phyloP scores from a whole-genome alignment of 2,888 invertebrate species.

The Tenthredo mesomela region DNA sequence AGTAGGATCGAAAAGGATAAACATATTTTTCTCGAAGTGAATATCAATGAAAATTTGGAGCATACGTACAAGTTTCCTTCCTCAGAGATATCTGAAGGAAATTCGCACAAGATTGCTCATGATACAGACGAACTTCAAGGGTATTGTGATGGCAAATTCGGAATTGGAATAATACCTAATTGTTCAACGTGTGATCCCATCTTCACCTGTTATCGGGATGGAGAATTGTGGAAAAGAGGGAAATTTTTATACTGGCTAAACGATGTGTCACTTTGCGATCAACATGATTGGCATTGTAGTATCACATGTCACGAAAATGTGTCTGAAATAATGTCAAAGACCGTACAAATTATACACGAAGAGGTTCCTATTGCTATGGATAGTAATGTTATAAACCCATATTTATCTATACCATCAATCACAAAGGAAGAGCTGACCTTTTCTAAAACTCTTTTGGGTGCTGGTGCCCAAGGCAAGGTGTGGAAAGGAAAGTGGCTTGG shows the following conservation, averaged over 20 bases:
- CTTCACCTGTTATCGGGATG: not conserved
- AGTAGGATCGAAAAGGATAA: not conserved
- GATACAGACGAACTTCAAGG: not conserved
- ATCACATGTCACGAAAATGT: slow-evolving; percentile 3
- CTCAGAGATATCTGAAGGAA: not conserved
- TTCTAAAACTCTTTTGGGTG: slow-evolving; percentile 12
- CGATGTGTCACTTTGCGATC: not conserved
- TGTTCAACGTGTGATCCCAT: not conserved
- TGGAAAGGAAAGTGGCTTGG: slow-evolving; percentile 48
- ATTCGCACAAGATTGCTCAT: not conserved
- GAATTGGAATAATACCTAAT: not conserved
- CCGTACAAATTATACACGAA: not conserved
- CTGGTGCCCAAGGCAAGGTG: slow-evolving; percentile 53
- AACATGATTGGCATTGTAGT: not conserved
- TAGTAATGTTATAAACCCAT: not conserved
- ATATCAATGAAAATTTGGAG: not conserved
- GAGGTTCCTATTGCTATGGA: not conserved
- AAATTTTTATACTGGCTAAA: not conserved
- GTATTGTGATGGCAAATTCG: not conserved
- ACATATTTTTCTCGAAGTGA: not conserved
- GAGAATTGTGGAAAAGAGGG: not conserved
- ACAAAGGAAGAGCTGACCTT: not conserved
- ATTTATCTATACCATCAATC: not conserved
- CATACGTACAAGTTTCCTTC: not conserved
- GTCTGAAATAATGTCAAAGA: not conserved